Conservation (phyloP, 1,140 invertebrate species). For the Frieseomelitta varia region DNA sequence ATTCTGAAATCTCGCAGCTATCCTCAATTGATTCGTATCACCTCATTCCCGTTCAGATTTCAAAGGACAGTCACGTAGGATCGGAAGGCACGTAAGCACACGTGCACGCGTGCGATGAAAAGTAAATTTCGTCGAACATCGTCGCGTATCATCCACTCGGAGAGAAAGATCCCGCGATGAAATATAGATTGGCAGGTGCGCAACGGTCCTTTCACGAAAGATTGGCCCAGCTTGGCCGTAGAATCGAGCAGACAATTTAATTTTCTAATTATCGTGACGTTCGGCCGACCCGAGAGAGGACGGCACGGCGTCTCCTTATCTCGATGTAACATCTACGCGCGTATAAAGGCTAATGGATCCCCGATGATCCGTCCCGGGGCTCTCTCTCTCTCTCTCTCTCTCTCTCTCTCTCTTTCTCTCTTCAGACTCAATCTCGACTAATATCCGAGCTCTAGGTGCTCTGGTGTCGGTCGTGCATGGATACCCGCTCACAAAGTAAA, state of each 20-base stretch:
- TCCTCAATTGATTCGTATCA: no score
- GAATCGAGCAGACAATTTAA: conserved; percentile 78
- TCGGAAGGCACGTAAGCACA: background rate
- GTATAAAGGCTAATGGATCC: conserved; percentile 81
- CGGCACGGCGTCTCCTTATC: conserved; percentile 73
- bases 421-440: conserved; percentile 76
- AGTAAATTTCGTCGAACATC: background rate
- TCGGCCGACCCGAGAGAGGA: conserved; percentile 63
- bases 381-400: no score
- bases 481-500: conserved; percentile 29
- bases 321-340: conserved; percentile 75
- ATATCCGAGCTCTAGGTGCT: conserved; percentile 67
- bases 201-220: background rate
- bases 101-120: background rate
- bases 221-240: background rate
- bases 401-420: conserved; percentile 33
- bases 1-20: no score
- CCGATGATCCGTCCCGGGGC: conserved; percentile 53
- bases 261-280: conserved; percentile 82
- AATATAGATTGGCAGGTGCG: conserved; percentile 41
- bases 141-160: no score
- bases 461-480: background rate
- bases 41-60: background rate
- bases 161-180: background rate
- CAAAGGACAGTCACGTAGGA: background rate